Base-by-base conservation (phyloP, 2,888 invertebrate genomes). In the Cheiracanthium punctorium region DNA sequence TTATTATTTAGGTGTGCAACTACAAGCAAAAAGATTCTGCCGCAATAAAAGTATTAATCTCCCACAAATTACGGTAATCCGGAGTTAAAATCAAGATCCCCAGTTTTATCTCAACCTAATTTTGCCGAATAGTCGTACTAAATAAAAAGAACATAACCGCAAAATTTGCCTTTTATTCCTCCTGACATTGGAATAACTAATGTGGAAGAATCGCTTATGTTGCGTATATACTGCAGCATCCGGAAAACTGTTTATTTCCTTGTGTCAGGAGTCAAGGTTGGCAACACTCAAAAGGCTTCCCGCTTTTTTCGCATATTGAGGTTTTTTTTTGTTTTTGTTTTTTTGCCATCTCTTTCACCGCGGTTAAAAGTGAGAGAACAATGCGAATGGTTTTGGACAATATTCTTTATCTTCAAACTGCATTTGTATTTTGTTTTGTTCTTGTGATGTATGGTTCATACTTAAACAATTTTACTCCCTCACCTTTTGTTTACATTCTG, bases 261-360 rank as follows among this genome's bases (percentile, higher is more conserved):
- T 2, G 64, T 0, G 41, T 75, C 41, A 33, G 32, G 41, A 75
- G 65, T 65, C 75, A 75, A 75, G 75, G 75, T 41, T 65, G 41
- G 17, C 64, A 28, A 24, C 75, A 52, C 32, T 65, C 28, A 65
- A 75, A 65, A 75, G 65, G 65, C 37, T 75, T 75, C 75, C 75
- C 37, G 64, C 41, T 32, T 52, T 29, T 1, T 52, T 52, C 52
- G n/a, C 28, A 8, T 17, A 29, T 28, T 48, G 48, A 48, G 14
- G 64, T 64, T 28, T 64, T 64, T n/a, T 2, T 8, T 29, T 28
- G 64, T 64, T n/a, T n/a, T 17, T 64, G 64, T n/a, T 48, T n/a
- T n/a, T n/a, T n/a, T n/a, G n/a, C n/a, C n/a, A n/a, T n/a, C n/a
- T 37, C 7, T 37, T 37, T 4, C 4, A 48, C 14, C 2, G 48